Conservation (phyloP, 2,888 invertebrate genomes). For the Agapetus fuscipes region DNA sequence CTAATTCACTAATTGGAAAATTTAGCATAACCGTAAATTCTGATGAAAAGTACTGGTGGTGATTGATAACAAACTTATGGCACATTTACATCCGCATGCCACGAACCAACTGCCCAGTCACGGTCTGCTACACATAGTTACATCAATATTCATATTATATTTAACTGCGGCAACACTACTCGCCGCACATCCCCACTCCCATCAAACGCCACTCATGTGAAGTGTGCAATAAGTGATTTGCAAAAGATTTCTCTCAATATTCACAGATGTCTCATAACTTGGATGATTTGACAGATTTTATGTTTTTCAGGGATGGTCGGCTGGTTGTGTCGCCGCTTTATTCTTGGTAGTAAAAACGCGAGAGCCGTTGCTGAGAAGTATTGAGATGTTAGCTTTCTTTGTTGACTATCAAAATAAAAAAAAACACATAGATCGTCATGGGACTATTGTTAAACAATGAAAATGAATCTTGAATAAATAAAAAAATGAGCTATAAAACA, state of each 20-base stretch:
- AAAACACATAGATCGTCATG: background rate
- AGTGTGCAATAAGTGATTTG: too few relatives aligned
- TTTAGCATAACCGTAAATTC: conserved; percentile 15
- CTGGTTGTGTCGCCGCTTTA: too few relatives aligned
- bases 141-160: conserved; percentile 12
- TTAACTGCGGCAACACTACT: too few relatives aligned
- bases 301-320: too few relatives aligned
- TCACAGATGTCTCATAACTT: too few relatives aligned
- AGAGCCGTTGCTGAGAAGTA: too few relatives aligned
- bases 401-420: background rate
- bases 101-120: conserved; percentile 7
- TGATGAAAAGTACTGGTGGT: conserved; percentile 11
- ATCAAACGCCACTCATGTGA: too few relatives aligned
- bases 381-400: too few relatives aligned
- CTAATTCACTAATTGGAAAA: conserved; percentile 13
- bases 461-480: background rate
- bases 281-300: too few relatives aligned
- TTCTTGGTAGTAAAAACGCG: background rate
- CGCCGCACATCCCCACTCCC: too few relatives aligned
- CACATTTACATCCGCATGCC: conserved; percentile 11
- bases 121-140: conserved; percentile 16
- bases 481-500: too few relatives aligned
- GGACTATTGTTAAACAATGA: background rate
- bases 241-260: too few relatives aligned
- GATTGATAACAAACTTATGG: conserved; percentile 11